Evolutionary conservation across 2,113 vertebrate species (phyloP).

Genomic region (Tricholaema leucomelas): DNA sequence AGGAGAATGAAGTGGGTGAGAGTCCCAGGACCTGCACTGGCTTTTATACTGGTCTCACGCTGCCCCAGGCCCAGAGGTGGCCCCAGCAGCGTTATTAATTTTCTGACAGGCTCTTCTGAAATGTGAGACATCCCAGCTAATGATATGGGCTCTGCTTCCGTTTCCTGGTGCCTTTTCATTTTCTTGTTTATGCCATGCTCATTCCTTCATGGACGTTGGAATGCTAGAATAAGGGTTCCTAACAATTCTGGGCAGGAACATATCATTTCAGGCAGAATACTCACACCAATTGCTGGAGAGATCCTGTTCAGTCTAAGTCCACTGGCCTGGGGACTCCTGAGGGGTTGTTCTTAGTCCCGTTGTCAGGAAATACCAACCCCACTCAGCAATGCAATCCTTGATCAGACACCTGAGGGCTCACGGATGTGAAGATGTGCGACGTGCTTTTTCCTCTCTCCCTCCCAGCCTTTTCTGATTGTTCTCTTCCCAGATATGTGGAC

Average conservation of each 20-base stretch:
- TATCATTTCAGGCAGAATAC: neutral
- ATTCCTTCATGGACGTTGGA: neutral
- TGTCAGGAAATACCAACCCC: neutral
- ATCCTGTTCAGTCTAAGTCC: neutral
- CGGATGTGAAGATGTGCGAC: fast-evolving
- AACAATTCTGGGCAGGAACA: neutral
- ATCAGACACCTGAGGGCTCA: neutral
- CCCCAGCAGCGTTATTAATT: neutral
- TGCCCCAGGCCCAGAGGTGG: neutral
- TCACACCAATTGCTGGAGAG: neutral
- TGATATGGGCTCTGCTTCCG: neutral
- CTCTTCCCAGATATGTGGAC: neutral
- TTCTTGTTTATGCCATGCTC: neutral
- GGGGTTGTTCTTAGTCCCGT: neutral
- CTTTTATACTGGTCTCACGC: neutral
- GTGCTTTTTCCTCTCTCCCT: neutral
- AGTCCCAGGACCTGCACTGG: neutral
- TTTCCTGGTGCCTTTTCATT: neutral
- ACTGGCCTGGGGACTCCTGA: neutral
- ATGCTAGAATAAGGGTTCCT: neutral
- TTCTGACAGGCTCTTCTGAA: neutral
- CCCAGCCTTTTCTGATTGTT: neutral
- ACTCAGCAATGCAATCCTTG: neutral
- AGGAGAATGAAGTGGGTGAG: neutral
- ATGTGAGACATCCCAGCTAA: neutral